Evolutionary conservation across 37 sponge, comb jelly and placozoan species (phyloP), one percentile per base, ranked within the genome.

Genomic region (Ianthella basta): DNA sequence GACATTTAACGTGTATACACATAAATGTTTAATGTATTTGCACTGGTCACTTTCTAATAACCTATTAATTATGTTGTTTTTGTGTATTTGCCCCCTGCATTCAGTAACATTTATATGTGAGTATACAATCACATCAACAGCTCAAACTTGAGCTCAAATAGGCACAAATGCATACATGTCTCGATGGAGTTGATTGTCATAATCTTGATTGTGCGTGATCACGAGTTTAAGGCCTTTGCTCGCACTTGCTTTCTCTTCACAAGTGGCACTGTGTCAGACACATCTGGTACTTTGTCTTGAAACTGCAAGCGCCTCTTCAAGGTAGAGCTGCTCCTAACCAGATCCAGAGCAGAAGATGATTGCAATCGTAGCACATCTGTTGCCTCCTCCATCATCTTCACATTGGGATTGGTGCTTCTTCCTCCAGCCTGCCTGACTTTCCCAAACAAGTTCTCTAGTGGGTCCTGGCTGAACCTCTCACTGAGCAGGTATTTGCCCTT

Each of bases 391-490:
- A 70, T 70, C 29, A 19, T 70, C 37, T 36, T 70, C 33, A 70
- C 72, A 70, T 32, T 70, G 2, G 72, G 72, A 35, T 70, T 70
- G 33, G 72, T 33, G 29, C 15, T 70, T 16, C 72, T 70, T 16
- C 72, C 72, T 70, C 72, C 72, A 70, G 72, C 36, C 36, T 70
- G 72, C 15, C 72, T 70, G 29, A 70, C 72, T 12, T 70, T 70
- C 23, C 68, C 68, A 70, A 70, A 70, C 5, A 70, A 16, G 37
- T 70, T 70, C 36, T 70, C 72, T 29, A 70, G 29, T 6, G 72
- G 72, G 36, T 70, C 72, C 12, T 70, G 72, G 12, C 37, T 70
- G 72, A 70, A 34, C 37, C 72, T 27, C 29, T 70, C 72, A 70
- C 72, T 70, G 20, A 70, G 72, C 29, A 70, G 72, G 36, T 70